Percentiles rank a stretch among this genome's conserved stretches.
phyloP scores from a whole-genome alignment of 2,797 vertebrate genomes.

The Nannoperca obscura region DNA sequence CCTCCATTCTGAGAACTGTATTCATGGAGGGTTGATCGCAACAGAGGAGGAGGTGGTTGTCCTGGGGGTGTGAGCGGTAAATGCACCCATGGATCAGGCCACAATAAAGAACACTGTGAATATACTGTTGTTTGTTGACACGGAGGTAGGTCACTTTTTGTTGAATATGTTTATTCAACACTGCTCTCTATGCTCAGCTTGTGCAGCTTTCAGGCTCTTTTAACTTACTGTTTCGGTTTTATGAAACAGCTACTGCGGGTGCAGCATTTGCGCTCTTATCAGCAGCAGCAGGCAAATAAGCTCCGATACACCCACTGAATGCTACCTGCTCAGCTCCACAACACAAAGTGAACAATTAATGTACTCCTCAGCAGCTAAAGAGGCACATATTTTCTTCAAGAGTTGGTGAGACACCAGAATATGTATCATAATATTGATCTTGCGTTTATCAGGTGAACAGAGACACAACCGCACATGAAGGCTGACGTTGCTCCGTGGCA shows the following conservation, averaged over 20 bases:
- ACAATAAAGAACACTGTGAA: background rate
- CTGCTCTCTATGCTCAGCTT: too few species aligned
- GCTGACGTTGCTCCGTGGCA: background rate
- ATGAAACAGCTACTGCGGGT: background rate
- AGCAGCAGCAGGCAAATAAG: background rate
- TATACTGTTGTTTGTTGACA: background rate
- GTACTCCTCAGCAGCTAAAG: too few species aligned
- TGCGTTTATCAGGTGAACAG: background rate
- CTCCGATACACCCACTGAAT: background rate
- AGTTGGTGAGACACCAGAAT: background rate
- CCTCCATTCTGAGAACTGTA: background rate
- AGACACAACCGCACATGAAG: background rate
- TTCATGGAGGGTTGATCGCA: background rate
- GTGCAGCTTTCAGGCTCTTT: background rate
- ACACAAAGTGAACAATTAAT: too few species aligned
- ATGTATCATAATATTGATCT: too few species aligned
- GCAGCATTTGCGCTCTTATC: background rate
- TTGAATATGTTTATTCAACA: background rate
- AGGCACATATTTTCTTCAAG: background rate
- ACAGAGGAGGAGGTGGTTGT: background rate
- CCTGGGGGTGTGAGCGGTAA: background rate
- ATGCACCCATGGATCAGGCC: constrained; percentile 2
- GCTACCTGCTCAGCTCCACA: background rate
- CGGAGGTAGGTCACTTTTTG: background rate
- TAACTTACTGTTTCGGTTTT: background rate